These are phyloP conservation scores for Panthera leo DNA, from an alignment of 2,113 vertebrate species.

Conservation along the genomic window DNA sequence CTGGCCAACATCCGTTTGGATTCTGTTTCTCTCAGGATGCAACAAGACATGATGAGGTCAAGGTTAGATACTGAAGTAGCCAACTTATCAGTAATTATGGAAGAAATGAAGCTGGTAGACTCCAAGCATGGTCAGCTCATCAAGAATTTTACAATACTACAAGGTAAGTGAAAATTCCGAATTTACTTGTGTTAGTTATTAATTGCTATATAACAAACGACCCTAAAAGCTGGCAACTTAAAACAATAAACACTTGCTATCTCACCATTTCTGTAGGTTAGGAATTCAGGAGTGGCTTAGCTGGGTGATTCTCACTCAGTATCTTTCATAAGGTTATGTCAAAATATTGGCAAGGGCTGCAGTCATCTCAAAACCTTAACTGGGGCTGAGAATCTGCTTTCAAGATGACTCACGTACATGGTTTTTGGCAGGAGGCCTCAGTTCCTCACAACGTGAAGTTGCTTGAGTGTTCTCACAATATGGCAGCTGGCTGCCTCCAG, in stretches of 20 bases:
- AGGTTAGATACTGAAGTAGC: conserved; percentile 95
- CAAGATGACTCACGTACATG: background rate
- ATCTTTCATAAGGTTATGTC: background rate
- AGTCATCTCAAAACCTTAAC: background rate
- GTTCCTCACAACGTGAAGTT: background rate
- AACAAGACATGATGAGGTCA: conserved; percentile 92
- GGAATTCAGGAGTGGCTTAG: background rate
- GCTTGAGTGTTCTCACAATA: background rate
- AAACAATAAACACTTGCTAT: background rate
- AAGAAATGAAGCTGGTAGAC: conserved; percentile 98
- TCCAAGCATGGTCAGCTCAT: conserved; percentile 97
- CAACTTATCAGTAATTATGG: conserved; percentile 94
- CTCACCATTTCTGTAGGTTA: background rate
- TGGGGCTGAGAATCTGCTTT: background rate
- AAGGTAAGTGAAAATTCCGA: conserved; percentile 86
- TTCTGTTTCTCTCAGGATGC: conserved; percentile 87
- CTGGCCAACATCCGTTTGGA: conserved; percentile 90
- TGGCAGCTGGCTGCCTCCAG: background rate
- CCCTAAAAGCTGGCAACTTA: background rate
- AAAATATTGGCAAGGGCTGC: background rate
- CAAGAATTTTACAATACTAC: conserved; percentile 97
- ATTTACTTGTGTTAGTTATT: background rate
- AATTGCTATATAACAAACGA: background rate
- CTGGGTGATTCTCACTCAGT: background rate
- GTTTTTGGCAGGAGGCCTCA: background rate